Evolutionary conservation across 92 coral and sea anemone genomes (phyloP).

Genomic region (Plumapathes pennacea): DNA sequence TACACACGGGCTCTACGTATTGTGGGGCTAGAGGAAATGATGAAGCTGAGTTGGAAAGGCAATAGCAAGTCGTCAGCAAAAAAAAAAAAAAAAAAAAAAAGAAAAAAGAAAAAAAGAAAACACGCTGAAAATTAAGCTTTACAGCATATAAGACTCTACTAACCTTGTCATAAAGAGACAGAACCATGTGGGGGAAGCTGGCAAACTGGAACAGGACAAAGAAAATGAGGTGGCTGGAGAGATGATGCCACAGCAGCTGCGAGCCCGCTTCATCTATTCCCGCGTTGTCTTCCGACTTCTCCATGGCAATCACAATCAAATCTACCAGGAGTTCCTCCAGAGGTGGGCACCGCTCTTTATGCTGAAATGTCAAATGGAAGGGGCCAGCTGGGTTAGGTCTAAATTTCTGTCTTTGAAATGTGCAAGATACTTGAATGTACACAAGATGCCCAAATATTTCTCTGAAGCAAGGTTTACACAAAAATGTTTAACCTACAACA

Average conservation of each 20-base stretch:
- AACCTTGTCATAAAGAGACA: constrained; percentile 84
- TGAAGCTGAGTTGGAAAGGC: no score
- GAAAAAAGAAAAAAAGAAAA: not conserved
- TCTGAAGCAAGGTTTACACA: no score
- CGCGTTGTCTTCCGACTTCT: constrained; percentile 78
- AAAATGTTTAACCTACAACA: no score
- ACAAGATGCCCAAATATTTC: no score
- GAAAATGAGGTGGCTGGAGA: constrained; percentile 89
- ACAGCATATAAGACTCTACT: not conserved
- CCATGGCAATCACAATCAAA: constrained; percentile 89
- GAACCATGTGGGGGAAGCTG: constrained; percentile 85
- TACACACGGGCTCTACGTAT: no score
- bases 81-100: not conserved
- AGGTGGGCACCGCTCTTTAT: constrained; percentile 82
- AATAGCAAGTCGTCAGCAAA: no score
- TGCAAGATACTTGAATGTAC: no score
- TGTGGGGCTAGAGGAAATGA: no score
- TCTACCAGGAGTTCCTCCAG: constrained; percentile 89
- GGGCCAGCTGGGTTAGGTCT: no score
- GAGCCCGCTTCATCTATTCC: constrained; percentile 66
- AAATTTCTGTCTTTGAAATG: no score
- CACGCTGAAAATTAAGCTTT: not conserved
- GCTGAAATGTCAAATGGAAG: no score
- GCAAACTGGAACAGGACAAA: constrained; percentile 88
- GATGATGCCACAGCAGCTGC: constrained; percentile 93